These are phyloP conservation scores for Pelochelys cantorii DNA, from an alignment of 2,797 vertebrate species.

Conservation along the genomic window DNA sequence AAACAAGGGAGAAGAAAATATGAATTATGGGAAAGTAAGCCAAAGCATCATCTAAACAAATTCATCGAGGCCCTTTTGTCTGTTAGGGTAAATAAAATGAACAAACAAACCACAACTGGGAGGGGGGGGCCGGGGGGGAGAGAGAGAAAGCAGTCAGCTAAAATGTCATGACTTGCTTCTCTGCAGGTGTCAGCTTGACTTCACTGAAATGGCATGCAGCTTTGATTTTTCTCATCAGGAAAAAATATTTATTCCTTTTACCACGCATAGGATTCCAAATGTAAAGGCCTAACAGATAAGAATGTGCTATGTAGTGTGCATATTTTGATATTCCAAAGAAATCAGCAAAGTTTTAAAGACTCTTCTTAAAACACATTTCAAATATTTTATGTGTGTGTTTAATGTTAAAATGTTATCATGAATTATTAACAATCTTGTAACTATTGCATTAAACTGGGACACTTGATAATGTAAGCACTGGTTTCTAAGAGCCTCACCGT, in stretches of 20 bases:
- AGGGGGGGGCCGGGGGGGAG: rapidly evolving
- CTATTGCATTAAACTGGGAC: slow-evolving; percentile 50
- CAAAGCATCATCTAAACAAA: slow-evolving; percentile 68
- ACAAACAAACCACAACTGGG: slow-evolving; percentile 59
- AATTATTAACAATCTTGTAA: slow-evolving; percentile 66
- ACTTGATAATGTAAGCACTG: slow-evolving; percentile 64
- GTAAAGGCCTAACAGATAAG: slow-evolving; percentile 64
- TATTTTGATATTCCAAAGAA: slow-evolving; percentile 19
- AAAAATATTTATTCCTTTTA: slow-evolving; percentile 68
- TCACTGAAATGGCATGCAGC: slow-evolving; percentile 69
- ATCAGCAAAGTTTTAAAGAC: background rate
- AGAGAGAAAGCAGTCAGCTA: slow-evolving; percentile 53
- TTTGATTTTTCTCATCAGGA: slow-evolving; percentile 78
- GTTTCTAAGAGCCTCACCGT: slow-evolving; percentile 52
- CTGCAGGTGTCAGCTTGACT: slow-evolving; percentile 72
- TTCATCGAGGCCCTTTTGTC: slow-evolving; percentile 59
- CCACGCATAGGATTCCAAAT: slow-evolving; percentile 39
- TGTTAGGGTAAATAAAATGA: slow-evolving; percentile 71
- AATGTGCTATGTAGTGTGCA: background rate
- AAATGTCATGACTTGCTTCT: slow-evolving; percentile 76
- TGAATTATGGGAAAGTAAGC: slow-evolving; percentile 6
- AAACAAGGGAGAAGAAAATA: background rate
- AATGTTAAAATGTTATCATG: slow-evolving; percentile 48
- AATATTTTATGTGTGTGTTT: slow-evolving; percentile 60
- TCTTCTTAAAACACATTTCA: slow-evolving; percentile 41